Base-by-base conservation (phyloP, 2,113 vertebrate genomes). In the Callionymus lyra region DNA sequence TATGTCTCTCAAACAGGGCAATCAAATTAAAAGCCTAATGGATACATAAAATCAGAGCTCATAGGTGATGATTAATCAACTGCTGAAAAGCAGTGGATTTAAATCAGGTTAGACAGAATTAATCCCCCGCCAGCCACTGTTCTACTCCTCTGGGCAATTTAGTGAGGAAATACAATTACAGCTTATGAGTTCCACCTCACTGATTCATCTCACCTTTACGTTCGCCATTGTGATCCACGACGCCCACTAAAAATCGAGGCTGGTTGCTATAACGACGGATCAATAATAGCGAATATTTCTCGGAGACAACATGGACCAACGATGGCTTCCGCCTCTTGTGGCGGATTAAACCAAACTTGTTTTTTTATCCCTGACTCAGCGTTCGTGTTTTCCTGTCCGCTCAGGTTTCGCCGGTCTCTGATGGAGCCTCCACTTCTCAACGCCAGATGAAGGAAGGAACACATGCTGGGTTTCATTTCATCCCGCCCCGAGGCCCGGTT, bases 1-100 rank as follows among this genome's bases (percentile, higher is more conserved):
- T 80, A 68, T 58, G 37, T 65, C 56, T 73, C 71, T 64, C 71
- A 82, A 83, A 74, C 71, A 65, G 77, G 65, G 65, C 77, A 74
- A 79, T 82, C 66, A 67, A 71, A 81, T 81, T 84, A 82, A 74
- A 69, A 73, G 65, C 62, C 82, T 79, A 82, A 80, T 11, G 72
- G 69, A 78, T 77, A 78, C 73, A 76, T 77, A 72, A 78, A 79
- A 79, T 84, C 65, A 77, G 77, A 74, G 75, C 76, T 81, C 71
- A 77, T 70, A 74, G 72, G 77, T 68, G 68, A 81, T 79, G 74
- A 85, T 84, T 84, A 85, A 85, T 84, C 76, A 82, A 76, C 65
- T 76, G 68, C 69, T 60, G 63, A 75, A 82, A 80, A 64, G 73
- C 70, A 70, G 77, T 76, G 69, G 34, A 66, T 62, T 74, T 72